Percentiles rank a stretch among this genome's conserved stretches.
Conservation (phyloP, 2,888 invertebrate species). For the Trisateles emortualis region DNA sequence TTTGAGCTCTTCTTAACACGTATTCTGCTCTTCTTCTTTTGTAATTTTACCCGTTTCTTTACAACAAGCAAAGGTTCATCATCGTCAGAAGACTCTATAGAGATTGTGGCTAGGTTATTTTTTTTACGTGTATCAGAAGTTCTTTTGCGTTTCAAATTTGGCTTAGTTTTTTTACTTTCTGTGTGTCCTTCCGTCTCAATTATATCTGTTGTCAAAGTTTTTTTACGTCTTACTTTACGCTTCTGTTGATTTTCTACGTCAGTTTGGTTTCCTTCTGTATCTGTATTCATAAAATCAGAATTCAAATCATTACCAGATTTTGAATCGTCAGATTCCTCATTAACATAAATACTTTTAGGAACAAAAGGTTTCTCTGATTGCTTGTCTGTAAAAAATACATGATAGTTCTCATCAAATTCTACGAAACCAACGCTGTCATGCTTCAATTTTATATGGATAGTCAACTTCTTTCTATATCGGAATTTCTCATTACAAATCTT, state of each 20-base stretch:
- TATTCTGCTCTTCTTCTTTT: slow-evolving; percentile 10
- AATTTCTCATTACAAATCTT: slow-evolving; percentile 70
- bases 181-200: slow-evolving; percentile 54
- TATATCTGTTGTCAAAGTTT: slow-evolving; percentile 13
- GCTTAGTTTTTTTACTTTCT: slow-evolving; percentile 31
- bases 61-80: slow-evolving; percentile 58
- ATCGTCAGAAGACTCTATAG: slow-evolving; percentile 61
- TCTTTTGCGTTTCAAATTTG: slow-evolving; percentile 40
- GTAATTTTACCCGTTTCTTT: slow-evolving; percentile 32
- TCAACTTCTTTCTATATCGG: slow-evolving; percentile 66
- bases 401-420: slow-evolving; percentile 73
- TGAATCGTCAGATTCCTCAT: slow-evolving; percentile 1
- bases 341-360: slow-evolving; percentile 45
- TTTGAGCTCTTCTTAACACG: not conserved
- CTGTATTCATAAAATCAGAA: slow-evolving; percentile 41
- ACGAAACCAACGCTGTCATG: slow-evolving; percentile 72
- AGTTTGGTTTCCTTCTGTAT: slow-evolving; percentile 52
- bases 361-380: slow-evolving; percentile 64
- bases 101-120: slow-evolving; percentile 11
- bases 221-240: slow-evolving; percentile 39
- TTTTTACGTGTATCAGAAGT: slow-evolving; percentile 18
- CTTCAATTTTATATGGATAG: slow-evolving; percentile 73
- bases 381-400: slow-evolving; percentile 71
- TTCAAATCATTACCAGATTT: slow-evolving; percentile 7
- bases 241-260: slow-evolving; percentile 33